These are phyloP conservation scores for Hipposideros armiger DNA, from an alignment of 2,113 vertebrate genomes.

Conservation along the genomic window DNA sequence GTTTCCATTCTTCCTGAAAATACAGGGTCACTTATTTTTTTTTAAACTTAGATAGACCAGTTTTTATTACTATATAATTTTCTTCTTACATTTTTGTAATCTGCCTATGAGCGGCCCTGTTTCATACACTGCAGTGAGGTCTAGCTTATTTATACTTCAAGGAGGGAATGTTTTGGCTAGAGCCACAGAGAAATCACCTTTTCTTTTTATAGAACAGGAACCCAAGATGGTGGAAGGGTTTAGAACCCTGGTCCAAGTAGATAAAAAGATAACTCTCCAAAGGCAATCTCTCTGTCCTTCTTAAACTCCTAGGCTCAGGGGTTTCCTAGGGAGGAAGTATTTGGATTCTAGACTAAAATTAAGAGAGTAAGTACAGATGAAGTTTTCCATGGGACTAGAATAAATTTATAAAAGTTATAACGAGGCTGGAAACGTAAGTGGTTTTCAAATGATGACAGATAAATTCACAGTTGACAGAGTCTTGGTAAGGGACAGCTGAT, in stretches of 20 bases:
- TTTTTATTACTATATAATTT: slow-evolving; percentile 68
- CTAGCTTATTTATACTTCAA: neutral
- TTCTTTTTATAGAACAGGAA: slow-evolving; percentile 28
- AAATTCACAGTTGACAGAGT: neutral
- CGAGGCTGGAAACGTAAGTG: neutral
- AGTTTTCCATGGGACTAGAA: neutral
- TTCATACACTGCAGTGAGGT: neutral
- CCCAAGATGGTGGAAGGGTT: neutral
- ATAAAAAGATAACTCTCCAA: neutral
- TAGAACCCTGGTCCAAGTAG: neutral
- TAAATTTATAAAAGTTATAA: slow-evolving; percentile 27
- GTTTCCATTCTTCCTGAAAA: slow-evolving; percentile 70
- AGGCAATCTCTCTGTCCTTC: neutral
- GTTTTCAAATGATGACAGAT: neutral
- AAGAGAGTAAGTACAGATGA: neutral
- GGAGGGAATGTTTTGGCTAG: neutral
- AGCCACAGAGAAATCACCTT: slow-evolving; percentile 29
- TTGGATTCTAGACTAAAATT: slow-evolving; percentile 11
- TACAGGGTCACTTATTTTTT: slow-evolving; percentile 53
- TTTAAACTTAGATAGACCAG: slow-evolving; percentile 25
- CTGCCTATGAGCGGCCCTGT: neutral
- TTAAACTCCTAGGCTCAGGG: neutral
- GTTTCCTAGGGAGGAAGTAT: neutral
- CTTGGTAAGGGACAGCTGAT: neutral
- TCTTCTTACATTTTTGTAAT: slow-evolving; percentile 56